Evolutionary conservation across 1,140 invertebrate genomes (phyloP), one percentile per base, ranked within the genome.

Genomic region (Leptinotarsa lineolata): DNA sequence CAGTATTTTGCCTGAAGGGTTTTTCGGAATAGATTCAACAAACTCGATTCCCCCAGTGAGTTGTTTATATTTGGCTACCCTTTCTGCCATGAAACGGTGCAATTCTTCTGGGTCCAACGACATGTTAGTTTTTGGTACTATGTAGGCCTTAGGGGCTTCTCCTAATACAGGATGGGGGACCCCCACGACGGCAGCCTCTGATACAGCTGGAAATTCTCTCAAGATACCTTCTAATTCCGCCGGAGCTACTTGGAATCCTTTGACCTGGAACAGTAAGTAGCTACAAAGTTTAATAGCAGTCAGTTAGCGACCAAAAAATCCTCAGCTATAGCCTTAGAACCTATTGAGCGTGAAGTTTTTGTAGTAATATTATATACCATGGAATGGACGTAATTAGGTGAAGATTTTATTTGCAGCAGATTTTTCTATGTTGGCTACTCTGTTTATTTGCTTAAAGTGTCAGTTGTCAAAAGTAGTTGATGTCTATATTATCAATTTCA

Each of bases 151-250:
- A 0, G 95, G 94, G 2, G 90, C 85, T 86, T 97, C 95, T 3
- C 95, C 95, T 68, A 85, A 85, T 59, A 87, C 85, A 1, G 86
- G 84, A 81, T 96, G 90, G 0, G 92, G 91, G 44, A 95, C 86
- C 4, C 95, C 95, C 77, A 97, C 86, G 1, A 97, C 95, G 1
- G 92, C 94, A 1, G 91, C 94, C 81, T 97, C 95, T 4, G 85
- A 78, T 1, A 97, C 85, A 61, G 89, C 89, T 0, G 92, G 90
- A 85, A 96, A 92, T 46, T 86, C 88, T 69, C 93, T 86, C 21
- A 97, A 81, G 15, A 97, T 75, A 16, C 89, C 92, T 86, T 97
- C 95, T 24, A 97, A 81, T 84, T 97, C 95, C 0, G 95, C 93
- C 13, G 96, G 96, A 3, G 95, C 88, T 13, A 97, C 95, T 91